Evolutionary conservation across 2,888 invertebrate genomes (phyloP).

Genomic region (Tachina grossa): DNA sequence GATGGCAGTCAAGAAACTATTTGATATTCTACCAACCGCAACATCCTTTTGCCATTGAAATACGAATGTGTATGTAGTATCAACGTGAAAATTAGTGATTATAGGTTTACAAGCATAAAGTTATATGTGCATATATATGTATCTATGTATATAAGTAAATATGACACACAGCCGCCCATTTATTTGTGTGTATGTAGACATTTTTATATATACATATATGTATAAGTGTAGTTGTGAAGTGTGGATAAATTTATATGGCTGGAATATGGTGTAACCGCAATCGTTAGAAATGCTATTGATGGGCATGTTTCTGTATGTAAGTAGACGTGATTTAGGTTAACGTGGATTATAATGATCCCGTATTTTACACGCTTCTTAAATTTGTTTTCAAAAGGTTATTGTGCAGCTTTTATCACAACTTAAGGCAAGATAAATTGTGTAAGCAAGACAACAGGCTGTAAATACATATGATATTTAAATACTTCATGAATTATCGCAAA

Average conservation of each 20-base stretch:
- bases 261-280: constrained; percentile 17
- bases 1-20: constrained; percentile 38
- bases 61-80: not conserved
- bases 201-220: not conserved
- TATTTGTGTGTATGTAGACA: not conserved
- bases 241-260: not conserved
- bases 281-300: constrained; percentile 1
- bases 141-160: not conserved
- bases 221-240: not conserved
- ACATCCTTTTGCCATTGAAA: constrained; percentile 26
- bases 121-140: not conserved
- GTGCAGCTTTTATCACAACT: not conserved
- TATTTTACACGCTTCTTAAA: constrained; percentile 3
- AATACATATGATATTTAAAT: too few species aligned
- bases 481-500: too few species aligned
- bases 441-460: not conserved
- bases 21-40: constrained; percentile 42
- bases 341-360: not conserved
- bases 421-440: not conserved
- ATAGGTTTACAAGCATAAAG: not conserved
- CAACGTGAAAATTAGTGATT: constrained; percentile 40
- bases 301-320: not conserved
- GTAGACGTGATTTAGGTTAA: not conserved
- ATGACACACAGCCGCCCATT: not conserved
- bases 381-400: not conserved